Base-by-base conservation (phyloP, 2,888 invertebrate genomes). In the Blastobasis lacticolella region DNA sequence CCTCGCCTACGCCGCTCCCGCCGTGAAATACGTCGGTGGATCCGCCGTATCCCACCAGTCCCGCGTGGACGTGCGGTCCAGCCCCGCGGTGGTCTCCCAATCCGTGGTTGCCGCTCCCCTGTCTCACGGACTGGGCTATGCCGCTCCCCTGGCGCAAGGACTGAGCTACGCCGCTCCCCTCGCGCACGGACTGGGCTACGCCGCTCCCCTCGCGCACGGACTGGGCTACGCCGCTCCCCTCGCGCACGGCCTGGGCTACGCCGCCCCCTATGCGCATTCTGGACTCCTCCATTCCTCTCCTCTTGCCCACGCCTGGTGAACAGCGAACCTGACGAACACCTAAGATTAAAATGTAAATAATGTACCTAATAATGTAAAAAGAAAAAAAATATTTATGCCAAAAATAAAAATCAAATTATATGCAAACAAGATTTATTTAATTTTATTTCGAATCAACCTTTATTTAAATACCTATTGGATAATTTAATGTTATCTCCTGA, bases 101-200 rank as follows among this genome's bases (percentile, higher is more conserved):
- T 66, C 73, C 49, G 69, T 69, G 58, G 61, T 63, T 54, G 60
- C 66, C 45, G 61, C 65, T 44, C 61, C 63, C 46, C 55, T 61
- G 42, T 61, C 58, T n/a, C 59, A 61, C 58, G 42, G 23, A 23
- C 23, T 23, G 23, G 23, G 23, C 23, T 23, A 23, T 23, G 57
- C 56, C 52, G 60, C 63, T 10, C 78, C 67, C 73, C 83, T 66
- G 51, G 61, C 61, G 53, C 67, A 66, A 48, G 60, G 67, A 37
- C 84, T 85, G 48, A 80, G 88, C 41, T 67, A 88, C 42, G 81
- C 81, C 50, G 88, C 89, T 23, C 88, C 88, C 10, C 88, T 85
- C 69, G 89, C 89, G 65, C 89, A 90, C 63, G 85, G 89, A 50
- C 75, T 81, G 5, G 81, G 84, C 55, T 69, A 73, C 44, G 73